phyloP scores from a whole-genome alignment of 1,140 invertebrate species.

The Caenorhabditis brenneri region DNA sequence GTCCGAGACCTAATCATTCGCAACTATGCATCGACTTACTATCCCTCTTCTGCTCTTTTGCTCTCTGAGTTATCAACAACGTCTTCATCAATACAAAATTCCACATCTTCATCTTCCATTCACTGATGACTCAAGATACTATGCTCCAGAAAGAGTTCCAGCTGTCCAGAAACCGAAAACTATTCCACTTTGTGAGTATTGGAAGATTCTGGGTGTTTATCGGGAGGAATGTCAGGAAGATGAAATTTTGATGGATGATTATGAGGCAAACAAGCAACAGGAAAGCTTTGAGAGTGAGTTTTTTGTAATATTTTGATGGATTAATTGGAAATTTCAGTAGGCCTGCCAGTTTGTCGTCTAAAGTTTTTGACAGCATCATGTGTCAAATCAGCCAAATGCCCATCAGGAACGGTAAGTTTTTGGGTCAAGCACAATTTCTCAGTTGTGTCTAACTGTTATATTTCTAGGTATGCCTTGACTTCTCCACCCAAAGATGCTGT shows the following conservation, averaged over 20 bases:
- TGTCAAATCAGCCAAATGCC: conserved; percentile 15
- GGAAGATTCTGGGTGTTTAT: conserved; percentile 24
- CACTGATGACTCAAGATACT: conserved; percentile 20
- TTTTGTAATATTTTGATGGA: not conserved
- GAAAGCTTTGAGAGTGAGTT: conserved; percentile 9
- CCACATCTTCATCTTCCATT: conserved; percentile 14
- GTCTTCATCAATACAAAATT: not conserved
- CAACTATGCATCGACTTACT: not conserved
- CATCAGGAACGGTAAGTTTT: conserved; percentile 16
- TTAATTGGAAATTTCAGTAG: not conserved
- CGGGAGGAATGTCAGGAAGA: conserved; percentile 17
- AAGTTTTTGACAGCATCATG: conserved; percentile 2
- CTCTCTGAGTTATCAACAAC: not conserved
- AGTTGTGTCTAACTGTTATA: not conserved
- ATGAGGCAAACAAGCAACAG: not conserved
- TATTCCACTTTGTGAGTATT: conserved; percentile 5
- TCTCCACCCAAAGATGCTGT: conserved; percentile 23
- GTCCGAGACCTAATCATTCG: not conserved
- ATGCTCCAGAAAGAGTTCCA: not conserved
- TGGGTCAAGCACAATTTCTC: not conserved
- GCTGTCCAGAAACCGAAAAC: not conserved
- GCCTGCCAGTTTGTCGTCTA: not conserved
- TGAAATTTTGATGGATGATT: not conserved
- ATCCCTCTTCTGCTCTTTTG: not conserved
- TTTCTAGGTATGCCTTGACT: conserved; percentile 15